A percentile compares a stretch with the other conserved stretches of the same genome.
Conservation (phyloP, 2,888 invertebrate genomes). For the Geotrupes spiniger region DNA sequence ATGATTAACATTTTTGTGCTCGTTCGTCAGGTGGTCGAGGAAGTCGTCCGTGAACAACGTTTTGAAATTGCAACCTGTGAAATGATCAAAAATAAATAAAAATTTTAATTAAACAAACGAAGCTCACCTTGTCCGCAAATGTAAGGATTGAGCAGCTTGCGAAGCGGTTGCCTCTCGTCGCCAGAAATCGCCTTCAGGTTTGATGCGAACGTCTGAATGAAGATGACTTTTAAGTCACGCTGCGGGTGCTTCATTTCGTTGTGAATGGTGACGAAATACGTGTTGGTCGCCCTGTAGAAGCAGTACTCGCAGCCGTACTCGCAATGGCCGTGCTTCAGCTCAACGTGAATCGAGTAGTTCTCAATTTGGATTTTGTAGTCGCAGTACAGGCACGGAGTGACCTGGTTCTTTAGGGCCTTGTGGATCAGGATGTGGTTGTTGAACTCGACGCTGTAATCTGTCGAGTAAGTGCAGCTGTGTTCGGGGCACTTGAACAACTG, state of each 20-base stretch:
- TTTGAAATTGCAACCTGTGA: constrained; percentile 17
- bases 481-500: constrained; percentile 59
- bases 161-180: constrained; percentile 14
- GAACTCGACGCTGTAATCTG: constrained; percentile 44
- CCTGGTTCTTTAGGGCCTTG: constrained; percentile 27
- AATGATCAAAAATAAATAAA: constrained; percentile 13
- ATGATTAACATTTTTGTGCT: too few relatives aligned
- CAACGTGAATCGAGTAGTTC: constrained; percentile 54
- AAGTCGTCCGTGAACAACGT: constrained; percentile 18
- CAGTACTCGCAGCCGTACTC: constrained; percentile 64
- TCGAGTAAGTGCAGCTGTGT: constrained; percentile 52
- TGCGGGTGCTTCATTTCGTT: constrained; percentile 47
- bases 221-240: not conserved
- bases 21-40: constrained; percentile 20
- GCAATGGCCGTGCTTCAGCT: constrained; percentile 60
- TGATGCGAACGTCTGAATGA: not conserved
- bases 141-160: constrained; percentile 36
- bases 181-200: not conserved
- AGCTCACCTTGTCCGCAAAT: constrained; percentile 28
- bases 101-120: too few relatives aligned
- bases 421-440: constrained; percentile 49
- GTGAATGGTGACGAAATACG: constrained; percentile 62
- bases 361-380: constrained; percentile 50
- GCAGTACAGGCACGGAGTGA: constrained; percentile 51
- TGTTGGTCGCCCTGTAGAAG: constrained; percentile 62